A percentile compares a stretch with the other conserved stretches of the same genome.
These are phyloP conservation scores for Helobdella robusta DNA, from an alignment of 2,888 invertebrate genomes.

Conservation along the genomic window DNA sequence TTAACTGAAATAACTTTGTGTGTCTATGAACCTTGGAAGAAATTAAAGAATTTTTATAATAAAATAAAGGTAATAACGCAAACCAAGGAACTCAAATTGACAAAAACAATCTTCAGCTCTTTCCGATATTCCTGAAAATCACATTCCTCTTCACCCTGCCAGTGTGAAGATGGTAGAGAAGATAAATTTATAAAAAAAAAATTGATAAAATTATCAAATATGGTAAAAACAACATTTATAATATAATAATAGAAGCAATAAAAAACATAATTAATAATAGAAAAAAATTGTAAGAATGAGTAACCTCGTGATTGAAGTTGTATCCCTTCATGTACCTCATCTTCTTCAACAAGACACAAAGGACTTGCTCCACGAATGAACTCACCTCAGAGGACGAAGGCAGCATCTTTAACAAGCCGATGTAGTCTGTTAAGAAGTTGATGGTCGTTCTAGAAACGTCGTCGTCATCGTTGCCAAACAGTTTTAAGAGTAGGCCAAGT, in stretches of 20 bases:
- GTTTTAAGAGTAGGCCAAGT: constrained; percentile 50
- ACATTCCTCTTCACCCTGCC: constrained; percentile 53
- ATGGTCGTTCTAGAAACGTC: constrained; percentile 53
- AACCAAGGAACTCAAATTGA: constrained; percentile 52
- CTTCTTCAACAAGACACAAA: constrained; percentile 52
- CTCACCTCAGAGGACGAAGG: constrained; percentile 25
- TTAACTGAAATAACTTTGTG: neutral
- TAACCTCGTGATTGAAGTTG: constrained; percentile 52
- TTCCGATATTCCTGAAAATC: constrained; percentile 54
- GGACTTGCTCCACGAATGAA: constrained; percentile 42
- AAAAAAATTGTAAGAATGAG: neutral
- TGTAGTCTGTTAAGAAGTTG: constrained; percentile 53
- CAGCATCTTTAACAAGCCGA: constrained; percentile 50
- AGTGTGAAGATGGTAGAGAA: neutral
- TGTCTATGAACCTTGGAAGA: neutral
- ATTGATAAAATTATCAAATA: neutral
- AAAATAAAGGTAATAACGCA: constrained; percentile 13
- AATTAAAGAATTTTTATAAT: neutral
- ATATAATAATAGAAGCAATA: neutral
- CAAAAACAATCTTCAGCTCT: constrained; percentile 53
- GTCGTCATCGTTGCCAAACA: constrained; percentile 53
- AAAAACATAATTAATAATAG: constrained; percentile 1
- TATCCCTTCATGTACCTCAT: constrained; percentile 53
- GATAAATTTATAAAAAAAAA: neutral
- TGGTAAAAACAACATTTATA: neutral